A percentile compares a stretch with the other conserved stretches of the same genome.
phyloP scores from a whole-genome alignment of 2,113 vertebrate species.

The Callipepla californica region DNA sequence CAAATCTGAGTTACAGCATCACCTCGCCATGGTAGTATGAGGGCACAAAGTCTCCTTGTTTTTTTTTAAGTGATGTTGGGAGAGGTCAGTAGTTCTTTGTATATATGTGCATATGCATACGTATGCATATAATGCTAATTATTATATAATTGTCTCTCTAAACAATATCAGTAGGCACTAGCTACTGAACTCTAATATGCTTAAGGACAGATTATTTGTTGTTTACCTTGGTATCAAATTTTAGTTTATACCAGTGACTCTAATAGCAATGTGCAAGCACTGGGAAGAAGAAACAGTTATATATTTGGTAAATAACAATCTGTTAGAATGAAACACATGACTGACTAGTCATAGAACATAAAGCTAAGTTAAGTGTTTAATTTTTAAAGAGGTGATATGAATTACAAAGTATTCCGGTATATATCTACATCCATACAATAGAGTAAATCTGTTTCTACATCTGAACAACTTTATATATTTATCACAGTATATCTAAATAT shows the following conservation, averaged over 20 bases:
- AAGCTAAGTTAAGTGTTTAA: not conserved
- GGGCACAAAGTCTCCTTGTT: no score
- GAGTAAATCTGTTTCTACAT: not conserved
- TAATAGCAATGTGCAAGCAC: not conserved
- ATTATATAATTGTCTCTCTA: not conserved
- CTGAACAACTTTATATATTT: not conserved
- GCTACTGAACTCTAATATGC: not conserved
- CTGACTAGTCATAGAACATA: not conserved
- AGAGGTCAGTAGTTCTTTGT: no score
- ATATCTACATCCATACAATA: not conserved
- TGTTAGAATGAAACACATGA: not conserved
- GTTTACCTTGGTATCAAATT: not conserved
- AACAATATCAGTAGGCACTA: not conserved
- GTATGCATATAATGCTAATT: no score
- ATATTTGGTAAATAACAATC: not conserved
- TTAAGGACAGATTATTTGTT: not conserved
- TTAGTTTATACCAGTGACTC: not conserved
- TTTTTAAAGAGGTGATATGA: not conserved
- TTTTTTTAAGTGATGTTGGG: no score
- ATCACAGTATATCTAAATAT: not conserved
- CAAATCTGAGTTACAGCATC: no score
- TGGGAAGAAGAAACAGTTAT: not conserved
- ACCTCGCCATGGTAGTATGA: no score
- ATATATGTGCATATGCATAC: no score
- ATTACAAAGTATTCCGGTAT: not conserved